Evolutionary conservation across 2,888 invertebrate species (phyloP).

Genomic region (Nomada ferruginata): DNA sequence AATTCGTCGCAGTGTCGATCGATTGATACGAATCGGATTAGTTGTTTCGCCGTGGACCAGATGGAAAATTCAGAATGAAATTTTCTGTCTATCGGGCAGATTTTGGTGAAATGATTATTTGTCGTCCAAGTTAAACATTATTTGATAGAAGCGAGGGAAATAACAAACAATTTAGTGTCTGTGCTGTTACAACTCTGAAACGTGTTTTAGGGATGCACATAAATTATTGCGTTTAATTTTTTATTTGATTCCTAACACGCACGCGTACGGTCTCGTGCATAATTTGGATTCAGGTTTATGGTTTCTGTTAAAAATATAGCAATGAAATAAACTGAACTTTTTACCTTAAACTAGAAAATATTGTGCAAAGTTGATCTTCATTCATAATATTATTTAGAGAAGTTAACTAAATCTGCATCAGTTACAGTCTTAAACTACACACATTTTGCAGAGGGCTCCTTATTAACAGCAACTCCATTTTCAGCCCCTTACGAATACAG

Average conservation of each 20-base stretch:
- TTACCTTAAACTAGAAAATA: no score
- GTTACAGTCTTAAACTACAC: neutral
- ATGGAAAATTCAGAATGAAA: neutral
- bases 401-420: neutral
- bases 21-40: conserved; percentile 16
- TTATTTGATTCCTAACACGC: no score
- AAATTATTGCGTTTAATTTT: no score
- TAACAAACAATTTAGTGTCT: neutral
- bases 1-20: conserved; percentile 2
- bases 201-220: no score
- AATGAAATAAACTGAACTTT: no score
- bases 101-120: neutral
- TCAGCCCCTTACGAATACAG: neutral
- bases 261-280: no score
- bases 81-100: neutral
- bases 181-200: neutral
- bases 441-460: neutral
- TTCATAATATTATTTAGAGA: neutral
- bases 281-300: no score
- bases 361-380: neutral
- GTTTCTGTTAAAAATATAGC: no score
- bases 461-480: conserved; percentile 12
- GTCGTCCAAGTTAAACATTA: neutral
- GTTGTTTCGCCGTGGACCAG: neutral
- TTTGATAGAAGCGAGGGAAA: neutral